Base-by-base conservation (phyloP, 1,140 invertebrate genomes). In the Ceratitis capitata region DNA sequence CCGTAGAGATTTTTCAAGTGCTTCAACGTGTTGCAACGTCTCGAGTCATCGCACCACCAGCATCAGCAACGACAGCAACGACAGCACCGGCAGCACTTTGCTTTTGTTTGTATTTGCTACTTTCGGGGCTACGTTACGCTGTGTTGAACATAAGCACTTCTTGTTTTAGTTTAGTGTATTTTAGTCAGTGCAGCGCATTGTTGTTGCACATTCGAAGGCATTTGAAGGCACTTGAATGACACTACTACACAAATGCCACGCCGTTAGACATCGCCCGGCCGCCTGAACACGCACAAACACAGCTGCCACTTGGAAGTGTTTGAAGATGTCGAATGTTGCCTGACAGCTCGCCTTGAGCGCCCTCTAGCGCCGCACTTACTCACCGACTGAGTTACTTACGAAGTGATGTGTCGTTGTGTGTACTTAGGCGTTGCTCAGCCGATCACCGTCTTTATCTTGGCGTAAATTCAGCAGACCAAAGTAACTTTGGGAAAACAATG, bases 41-140 rank as follows among this genome's bases (percentile, higher is more conserved):
- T 78, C 69, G 69, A 78, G 69, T 45, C 69, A 78, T 78, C 39
- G n/a, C n/a, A n/a, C n/a, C n/a, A n/a, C n/a, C n/a, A n/a, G n/a
- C n/a, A n/a, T n/a, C n/a, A n/a, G n/a, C n/a, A n/a, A n/a, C n/a
- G n/a, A n/a, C n/a, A n/a, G n/a, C n/a, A n/a, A n/a, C n/a, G n/a
- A n/a, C n/a, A n/a, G n/a, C n/a, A n/a, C n/a, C n/a, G n/a, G n/a
- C n/a, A n/a, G n/a, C 39, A 45, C 39, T 45, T 23, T 26, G 14
- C 64, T 42, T 56, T 56, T 39, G 64, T 26, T 26, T 45, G 12
- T 78, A 39, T 78, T 78, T 45, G 9, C 42, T 47, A 26, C 23
- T 78, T 47, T 78, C n/a, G 56, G 56, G 10, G 51, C 51, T 56
- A 9, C 64, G n/a, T n/a, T 19, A 39, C 16, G 16, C 32, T 42